Evolutionary conservation across 2,797 vertebrate species (phyloP).

Genomic region (Sciurus carolinensis): DNA sequence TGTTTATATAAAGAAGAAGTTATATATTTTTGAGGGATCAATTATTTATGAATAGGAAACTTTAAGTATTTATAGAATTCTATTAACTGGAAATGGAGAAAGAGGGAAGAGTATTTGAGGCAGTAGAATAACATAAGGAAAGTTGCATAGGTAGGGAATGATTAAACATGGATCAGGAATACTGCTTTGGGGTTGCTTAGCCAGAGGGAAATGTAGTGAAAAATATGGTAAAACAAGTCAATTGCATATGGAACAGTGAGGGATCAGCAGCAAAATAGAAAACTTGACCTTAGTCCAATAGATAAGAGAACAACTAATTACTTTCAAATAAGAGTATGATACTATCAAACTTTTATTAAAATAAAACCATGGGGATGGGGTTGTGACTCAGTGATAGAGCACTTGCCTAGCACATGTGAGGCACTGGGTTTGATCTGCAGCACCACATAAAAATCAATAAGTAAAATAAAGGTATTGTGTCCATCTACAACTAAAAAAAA

Average conservation of each 20-base stretch:
- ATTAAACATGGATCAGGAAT: not conserved
- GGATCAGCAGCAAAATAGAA: not conserved
- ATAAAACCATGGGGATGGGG: not conserved
- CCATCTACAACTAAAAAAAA: too few relatives aligned
- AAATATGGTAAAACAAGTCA: not conserved
- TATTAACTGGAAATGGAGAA: not conserved
- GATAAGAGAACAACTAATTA: not conserved
- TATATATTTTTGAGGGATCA: not conserved
- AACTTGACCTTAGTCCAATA: not conserved
- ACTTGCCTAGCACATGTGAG: too few relatives aligned
- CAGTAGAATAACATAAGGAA: not conserved
- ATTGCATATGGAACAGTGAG: not conserved
- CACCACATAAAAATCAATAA: too few relatives aligned
- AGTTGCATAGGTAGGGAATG: not conserved
- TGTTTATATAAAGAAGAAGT: constrained; percentile 3
- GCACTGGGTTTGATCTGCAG: too few relatives aligned
- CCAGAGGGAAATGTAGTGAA: not conserved
- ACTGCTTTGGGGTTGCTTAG: not conserved
- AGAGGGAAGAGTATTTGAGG: not conserved
- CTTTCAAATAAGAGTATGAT: not conserved
- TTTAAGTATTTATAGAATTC: not conserved
- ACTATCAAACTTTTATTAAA: not conserved
- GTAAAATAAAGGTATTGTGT: too few relatives aligned
- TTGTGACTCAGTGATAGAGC: too few relatives aligned
- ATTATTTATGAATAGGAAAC: not conserved